A percentile compares a stretch with the other conserved stretches of the same genome.
Conservation (phyloP, 1,140 invertebrate species). For the Sitophilus oryzae region DNA sequence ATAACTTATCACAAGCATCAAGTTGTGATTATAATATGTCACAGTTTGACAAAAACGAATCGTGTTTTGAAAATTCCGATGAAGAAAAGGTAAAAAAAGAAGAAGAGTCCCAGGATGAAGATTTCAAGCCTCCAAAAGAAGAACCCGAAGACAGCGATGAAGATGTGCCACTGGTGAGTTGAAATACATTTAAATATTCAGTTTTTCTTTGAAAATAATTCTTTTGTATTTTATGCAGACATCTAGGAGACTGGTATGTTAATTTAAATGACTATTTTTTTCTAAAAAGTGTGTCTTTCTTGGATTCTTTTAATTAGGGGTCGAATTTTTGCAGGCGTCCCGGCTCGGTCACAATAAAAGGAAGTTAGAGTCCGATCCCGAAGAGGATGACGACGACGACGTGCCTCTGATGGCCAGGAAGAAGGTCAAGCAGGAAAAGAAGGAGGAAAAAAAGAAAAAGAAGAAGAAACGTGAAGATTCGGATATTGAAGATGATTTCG, state of each 20-base stretch:
- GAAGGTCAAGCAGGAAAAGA: slow-evolving; percentile 64
- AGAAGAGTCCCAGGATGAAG: slow-evolving; percentile 39
- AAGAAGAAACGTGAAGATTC: slow-evolving; percentile 52
- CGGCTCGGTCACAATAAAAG: slow-evolving; percentile 40
- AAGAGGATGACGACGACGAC: slow-evolving; percentile 60
- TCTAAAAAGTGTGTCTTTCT: no score
- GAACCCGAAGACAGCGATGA: slow-evolving; percentile 58
- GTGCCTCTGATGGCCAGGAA: slow-evolving; percentile 62
- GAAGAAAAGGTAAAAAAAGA: slow-evolving; percentile 49
- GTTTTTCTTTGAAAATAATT: no score
- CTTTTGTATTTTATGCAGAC: slow-evolving; percentile 9
- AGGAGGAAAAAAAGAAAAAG: slow-evolving; percentile 55
- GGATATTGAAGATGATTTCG: slow-evolving; percentile 56
- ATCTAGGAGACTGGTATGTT: slow-evolving; percentile 3
- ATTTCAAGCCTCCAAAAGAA: slow-evolving; percentile 46
- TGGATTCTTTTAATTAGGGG: no score
- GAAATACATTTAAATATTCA: no score
- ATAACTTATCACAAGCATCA: slow-evolving; percentile 44
- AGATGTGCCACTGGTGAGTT: slow-evolving; percentile 68
- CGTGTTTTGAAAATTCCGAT: slow-evolving; percentile 39
- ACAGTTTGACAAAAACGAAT: slow-evolving; percentile 53
- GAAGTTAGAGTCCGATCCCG: slow-evolving; percentile 46
- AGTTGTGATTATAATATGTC: slow-evolving; percentile 62
- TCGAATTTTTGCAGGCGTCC: no score
- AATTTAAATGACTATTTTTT: not conserved